Conservation (phyloP, 2,113 vertebrate genomes). For the Rattus norvegicus region DNA sequence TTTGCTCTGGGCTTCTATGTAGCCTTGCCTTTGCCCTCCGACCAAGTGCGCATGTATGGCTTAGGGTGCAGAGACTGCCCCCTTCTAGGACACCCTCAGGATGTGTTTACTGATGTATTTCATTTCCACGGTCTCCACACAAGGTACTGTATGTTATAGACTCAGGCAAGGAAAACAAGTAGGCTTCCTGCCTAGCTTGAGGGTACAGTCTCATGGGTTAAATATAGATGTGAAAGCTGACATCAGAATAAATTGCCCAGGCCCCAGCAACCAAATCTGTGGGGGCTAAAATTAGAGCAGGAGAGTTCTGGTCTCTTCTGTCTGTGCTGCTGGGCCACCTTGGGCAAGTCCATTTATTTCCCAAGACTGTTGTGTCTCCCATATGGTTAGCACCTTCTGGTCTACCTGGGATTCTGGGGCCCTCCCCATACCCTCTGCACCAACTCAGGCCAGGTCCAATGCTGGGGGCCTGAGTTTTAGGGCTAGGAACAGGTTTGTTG, state of each 20-base stretch:
- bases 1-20: background rate
- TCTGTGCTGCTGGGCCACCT: slow-evolving; percentile 50
- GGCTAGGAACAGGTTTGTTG: background rate
- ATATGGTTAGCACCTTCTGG: background rate
- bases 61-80: background rate
- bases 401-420: background rate
- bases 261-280: slow-evolving; percentile 12
- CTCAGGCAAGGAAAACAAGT: background rate
- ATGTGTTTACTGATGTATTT: background rate
- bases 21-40: too few relatives aligned
- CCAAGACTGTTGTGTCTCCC: background rate
- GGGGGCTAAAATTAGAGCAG: slow-evolving; percentile 70
- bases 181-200: background rate
- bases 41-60: rapidly evolving
- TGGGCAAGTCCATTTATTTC: slow-evolving; percentile 51
- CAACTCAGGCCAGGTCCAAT: background rate
- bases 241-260: slow-evolving; percentile 31
- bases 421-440: background rate
- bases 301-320: background rate
- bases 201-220: slow-evolving; percentile 63
- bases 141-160: background rate
- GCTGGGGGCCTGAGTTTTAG: background rate
- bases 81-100: background rate
- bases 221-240: slow-evolving; percentile 71
- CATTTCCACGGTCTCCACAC: background rate